These are phyloP conservation scores for Rhorus exstirpatorius DNA, from an alignment of 2,888 invertebrate genomes.

Conservation along the genomic window DNA sequence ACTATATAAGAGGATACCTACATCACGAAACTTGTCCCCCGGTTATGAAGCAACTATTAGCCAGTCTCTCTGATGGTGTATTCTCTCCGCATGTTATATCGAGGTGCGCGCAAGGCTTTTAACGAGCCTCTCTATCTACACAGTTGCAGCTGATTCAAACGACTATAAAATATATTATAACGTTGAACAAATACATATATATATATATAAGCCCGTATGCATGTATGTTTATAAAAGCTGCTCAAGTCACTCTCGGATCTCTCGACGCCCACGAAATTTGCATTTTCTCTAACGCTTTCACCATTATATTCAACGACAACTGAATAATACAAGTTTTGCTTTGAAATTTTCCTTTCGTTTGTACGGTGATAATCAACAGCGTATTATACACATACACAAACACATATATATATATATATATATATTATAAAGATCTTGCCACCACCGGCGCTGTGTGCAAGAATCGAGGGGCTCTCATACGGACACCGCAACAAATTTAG, in stretches of 20 bases:
- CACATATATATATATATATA: no score
- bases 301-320: conserved; percentile 56
- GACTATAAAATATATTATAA: conserved; percentile 61
- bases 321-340: conserved; percentile 16
- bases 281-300: conserved; percentile 63
- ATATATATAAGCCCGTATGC: background rate
- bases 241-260: conserved; percentile 64
- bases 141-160: conserved; percentile 57
- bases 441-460: no score
- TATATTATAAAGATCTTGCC: no score
- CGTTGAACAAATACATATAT: conserved; percentile 14
- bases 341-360: conserved; percentile 50
- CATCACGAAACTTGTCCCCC: conserved; percentile 78
- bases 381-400: background rate
- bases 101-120: conserved; percentile 74
- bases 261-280: conserved; percentile 67
- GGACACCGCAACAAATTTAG: no score
- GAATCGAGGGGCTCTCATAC: no score
- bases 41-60: conserved; percentile 82
- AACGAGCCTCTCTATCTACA: conserved; percentile 78
- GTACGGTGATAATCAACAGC: conserved; percentile 1
- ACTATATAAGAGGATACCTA: conserved; percentile 62
- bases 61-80: conserved; percentile 78
- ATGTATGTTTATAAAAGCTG: conserved; percentile 68
- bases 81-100: conserved; percentile 78